Evolutionary conservation across 2,888 invertebrate genomes (phyloP).

Genomic region (Anorthoa munda): DNA sequence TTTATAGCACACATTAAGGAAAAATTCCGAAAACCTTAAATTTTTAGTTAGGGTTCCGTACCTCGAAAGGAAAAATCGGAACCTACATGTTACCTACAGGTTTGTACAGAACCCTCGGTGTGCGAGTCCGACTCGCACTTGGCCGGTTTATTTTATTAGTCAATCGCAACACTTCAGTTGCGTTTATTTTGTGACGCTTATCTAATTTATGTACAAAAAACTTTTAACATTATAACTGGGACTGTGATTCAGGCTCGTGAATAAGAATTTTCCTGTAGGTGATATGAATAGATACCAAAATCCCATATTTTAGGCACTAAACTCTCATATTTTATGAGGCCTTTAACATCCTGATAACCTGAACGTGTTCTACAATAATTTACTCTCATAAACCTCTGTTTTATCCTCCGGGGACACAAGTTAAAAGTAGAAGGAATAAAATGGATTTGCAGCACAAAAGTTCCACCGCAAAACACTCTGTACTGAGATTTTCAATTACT

Average conservation of each 20-base stretch:
- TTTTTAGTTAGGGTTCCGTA: too few relatives aligned
- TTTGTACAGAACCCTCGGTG: too few relatives aligned
- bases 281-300: not conserved
- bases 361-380: constrained; percentile 7
- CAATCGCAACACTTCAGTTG: not conserved
- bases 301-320: not conserved
- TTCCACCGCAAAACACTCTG: constrained; percentile 13
- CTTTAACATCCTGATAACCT: constrained; percentile 8
- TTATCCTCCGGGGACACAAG: not conserved
- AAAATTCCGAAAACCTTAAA: too few relatives aligned
- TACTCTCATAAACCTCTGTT: constrained; percentile 11
- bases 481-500: constrained; percentile 54
- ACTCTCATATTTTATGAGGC: not conserved
- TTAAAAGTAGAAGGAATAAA: constrained; percentile 10
- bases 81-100: too few relatives aligned
- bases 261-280: not conserved
- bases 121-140: too few relatives aligned
- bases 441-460: constrained; percentile 7
- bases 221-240: not conserved
- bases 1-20: too few relatives aligned
- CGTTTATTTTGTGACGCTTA: not conserved
- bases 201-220: too few relatives aligned
- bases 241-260: too few relatives aligned
- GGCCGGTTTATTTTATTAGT: too few relatives aligned
- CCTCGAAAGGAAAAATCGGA: too few relatives aligned